Evolutionary conservation across 2,888 invertebrate genomes (phyloP).

Genomic region (Heliconius ethilla): DNA sequence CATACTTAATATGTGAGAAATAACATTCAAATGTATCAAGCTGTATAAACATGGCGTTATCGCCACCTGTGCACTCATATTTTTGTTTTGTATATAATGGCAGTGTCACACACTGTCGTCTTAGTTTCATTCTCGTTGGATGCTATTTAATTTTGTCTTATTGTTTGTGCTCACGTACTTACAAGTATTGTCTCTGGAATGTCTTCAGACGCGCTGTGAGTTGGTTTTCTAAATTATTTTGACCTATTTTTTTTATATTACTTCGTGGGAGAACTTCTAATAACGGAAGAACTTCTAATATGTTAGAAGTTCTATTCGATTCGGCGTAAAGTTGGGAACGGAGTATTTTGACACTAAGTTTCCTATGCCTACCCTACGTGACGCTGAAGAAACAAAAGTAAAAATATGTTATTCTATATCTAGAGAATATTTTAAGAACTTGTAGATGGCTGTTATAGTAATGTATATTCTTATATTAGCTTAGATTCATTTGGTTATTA

Average conservation of each 20-base stretch:
- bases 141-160: slow-evolving; percentile 34
- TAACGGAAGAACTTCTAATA: no score
- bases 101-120: slow-evolving; percentile 21
- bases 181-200: slow-evolving; percentile 20
- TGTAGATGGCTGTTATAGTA: no score
- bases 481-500: neutral
- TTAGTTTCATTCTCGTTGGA: slow-evolving; percentile 16
- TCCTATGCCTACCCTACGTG: no score
- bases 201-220: slow-evolving; percentile 39
- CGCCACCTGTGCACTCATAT: slow-evolving; percentile 40
- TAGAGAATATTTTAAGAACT: no score
- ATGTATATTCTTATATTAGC: no score
- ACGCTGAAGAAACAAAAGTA: no score
- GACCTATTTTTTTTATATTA: slow-evolving; percentile 36
- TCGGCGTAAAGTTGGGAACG: no score
- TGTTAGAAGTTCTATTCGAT: no score
- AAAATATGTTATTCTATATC: no score
- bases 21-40: slow-evolving; percentile 6
- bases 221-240: slow-evolving; percentile 33
- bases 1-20: slow-evolving; percentile 16
- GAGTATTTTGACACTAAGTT: no score
- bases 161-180: slow-evolving; percentile 37
- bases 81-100: slow-evolving; percentile 31
- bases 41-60: slow-evolving; percentile 40
- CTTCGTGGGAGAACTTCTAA: neutral